phyloP scores from a whole-genome alignment of 2,113 vertebrate genomes.

The Patagioenas fasciata region DNA sequence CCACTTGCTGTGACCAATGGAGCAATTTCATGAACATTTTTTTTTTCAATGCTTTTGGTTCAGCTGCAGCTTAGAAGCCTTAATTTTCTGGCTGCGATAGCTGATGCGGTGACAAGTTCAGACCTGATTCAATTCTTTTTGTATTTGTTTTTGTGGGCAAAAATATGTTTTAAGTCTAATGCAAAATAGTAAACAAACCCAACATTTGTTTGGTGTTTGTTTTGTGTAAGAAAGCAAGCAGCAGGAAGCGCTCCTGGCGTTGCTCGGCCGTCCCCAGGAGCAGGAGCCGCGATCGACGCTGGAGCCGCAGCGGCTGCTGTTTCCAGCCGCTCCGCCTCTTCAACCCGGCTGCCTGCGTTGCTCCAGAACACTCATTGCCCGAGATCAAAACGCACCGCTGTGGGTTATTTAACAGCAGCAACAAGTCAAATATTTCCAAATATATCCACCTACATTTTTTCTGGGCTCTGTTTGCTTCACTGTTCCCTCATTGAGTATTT shows the following conservation, averaged over 20 bases:
- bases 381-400: not conserved
- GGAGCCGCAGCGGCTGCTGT: not conserved
- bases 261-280: not conserved
- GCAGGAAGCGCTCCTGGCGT: not conserved
- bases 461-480: not conserved
- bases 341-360: not conserved
- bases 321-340: not conserved
- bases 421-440: not conserved
- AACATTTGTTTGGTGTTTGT: not conserved
- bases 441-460: not conserved
- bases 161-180: not conserved
- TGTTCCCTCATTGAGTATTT: rapidly evolving
- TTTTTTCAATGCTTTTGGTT: not conserved
- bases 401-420: not conserved
- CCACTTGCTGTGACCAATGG: not conserved
- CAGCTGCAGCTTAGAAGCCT: not conserved
- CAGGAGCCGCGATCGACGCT: not conserved
- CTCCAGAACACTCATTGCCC: not conserved
- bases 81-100: not conserved
- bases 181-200: not conserved
- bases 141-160: not conserved
- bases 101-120: not conserved
- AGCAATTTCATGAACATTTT: not conserved
- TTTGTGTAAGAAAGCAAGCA: not conserved
- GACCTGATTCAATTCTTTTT: not conserved